Base-by-base conservation (phyloP, 2,113 vertebrate genomes). In the Rhipidura dahli region DNA sequence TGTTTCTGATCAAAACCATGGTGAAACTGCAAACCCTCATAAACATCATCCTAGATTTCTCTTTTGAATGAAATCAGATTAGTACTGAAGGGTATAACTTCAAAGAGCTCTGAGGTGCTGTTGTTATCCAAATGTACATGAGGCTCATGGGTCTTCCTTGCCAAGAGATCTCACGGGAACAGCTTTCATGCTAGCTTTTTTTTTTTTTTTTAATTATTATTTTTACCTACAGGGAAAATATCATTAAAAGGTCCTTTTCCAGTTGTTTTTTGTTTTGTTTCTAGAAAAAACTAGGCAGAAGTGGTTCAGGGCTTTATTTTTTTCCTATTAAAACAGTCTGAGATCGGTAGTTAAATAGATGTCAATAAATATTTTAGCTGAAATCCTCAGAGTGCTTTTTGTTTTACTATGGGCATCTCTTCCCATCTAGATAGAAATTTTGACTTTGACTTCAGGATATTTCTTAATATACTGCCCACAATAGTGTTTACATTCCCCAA, bases 1-100 rank as follows among this genome's bases (percentile, higher is more conserved):
- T 96, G 95, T 75, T 96, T 92, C 83, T 93, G 90, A 96, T 97
- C 92, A 97, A 93, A 94, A 88, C 83, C 76, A 78, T 53, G 76
- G 83, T 66, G 83, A 94, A 94, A 92, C 64, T 94, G 71, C 71
- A 96, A 92, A 57, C 64, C 31, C 90, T 93, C 57, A 95, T 70
- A 94, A 96, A 88, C 79, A 90, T 88, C 75, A 80, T 28, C 78
- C 87, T 93, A 80, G 78, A 73, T 80, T 96, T 96, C 85, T 64
- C 82, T 86, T 85, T 86, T 59, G 85, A 95, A 93, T 78, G 30
- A 93, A 93, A 94, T 94, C 77, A 75, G 79, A 82, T 94, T 73
- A 77, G 84, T 51, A 94, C 27, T 78, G 88, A 96, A 57, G 83
- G 51, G 42, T 83, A 21, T 53, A 70, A 94, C 83, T 90, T 93